Evolutionary conservation across 2,113 vertebrate genomes (phyloP), one percentile per base, ranked within the genome.

Genomic region (Xenotilapia leptura): DNA sequence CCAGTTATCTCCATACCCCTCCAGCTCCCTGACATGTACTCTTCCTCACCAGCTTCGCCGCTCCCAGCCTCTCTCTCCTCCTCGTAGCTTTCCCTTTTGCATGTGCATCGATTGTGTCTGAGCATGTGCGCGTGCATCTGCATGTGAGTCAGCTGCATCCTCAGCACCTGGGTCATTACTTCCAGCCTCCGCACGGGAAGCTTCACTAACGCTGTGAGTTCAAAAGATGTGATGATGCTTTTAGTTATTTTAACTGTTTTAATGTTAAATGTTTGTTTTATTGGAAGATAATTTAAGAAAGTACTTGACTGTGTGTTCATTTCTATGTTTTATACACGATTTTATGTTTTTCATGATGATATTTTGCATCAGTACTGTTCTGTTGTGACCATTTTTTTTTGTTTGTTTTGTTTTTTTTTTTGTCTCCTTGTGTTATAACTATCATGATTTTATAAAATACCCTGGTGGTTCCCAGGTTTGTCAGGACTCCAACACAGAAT

Each of bases 161-260:
- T 88, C 84, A 81, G 82, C 93, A 94, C 92, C 92, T 86, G 85
- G 82, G 93, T 92, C 81, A 60, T 84, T 75, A 92, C 87, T 86
- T 89, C 23, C 89, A 79, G 17, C 68, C 83, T 87, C 82, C 38
- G 49, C 73, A 28, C 75, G 14, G 81, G 79, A 91, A 90, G 65
- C 84, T 73, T 62, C 40, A 38, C 84, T 86, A 83, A 88, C 75
- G 26, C 77, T 85, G 94, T 94, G 87, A 95, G 94, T 95, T 86
- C 17, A 47, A 36, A 40, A 45, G 19, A 53, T 80, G 13, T 51
- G 8, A 26, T 79, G 17, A 15, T 60, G 19, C 4, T 65, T 79
- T 86, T 53, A 5, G 4, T 53, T 60, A 3, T 36, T 47, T 10
- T 13, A 3, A 31, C 19, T 2, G 12, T 17, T 40, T 21, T 47